Evolutionary conservation across 2,888 invertebrate species (phyloP), one percentile per base, ranked within the genome.

Genomic region (Cosmia trapezina): DNA sequence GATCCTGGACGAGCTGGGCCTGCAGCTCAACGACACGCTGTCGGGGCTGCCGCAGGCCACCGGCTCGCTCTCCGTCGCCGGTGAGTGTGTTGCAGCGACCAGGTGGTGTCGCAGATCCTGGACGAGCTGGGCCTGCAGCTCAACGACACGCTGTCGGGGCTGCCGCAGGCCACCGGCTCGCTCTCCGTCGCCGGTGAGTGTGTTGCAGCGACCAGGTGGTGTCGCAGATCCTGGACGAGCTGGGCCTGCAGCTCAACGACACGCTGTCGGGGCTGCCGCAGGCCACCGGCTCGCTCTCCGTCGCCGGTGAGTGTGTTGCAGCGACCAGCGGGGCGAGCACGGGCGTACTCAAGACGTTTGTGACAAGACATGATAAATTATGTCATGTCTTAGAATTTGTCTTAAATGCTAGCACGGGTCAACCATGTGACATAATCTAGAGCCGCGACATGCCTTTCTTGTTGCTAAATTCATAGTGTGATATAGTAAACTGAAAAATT

Each of bases 121-220:
- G 99, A 99, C 94, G 99, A 99, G 96, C 96, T 99, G 86, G 99
- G 99, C 47, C 97, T 99, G 80, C 99, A 99, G 96, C 96, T 99
- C 89, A 98, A 97, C 81, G 99, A 99, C 93, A 98, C 98, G 93
- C 96, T 99, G 75, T 98, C 98, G 47, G 99, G 98, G 57, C 95
- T 99, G 83, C 99, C 99, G 74, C 95, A 93, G 89, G 97, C 97
- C 74, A 94, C 96, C 4, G 97, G 97, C 81, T 96, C 97, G 0
- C 93, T 97, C 33, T 94, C 97, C 4, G 91, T 97, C 68, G 89
- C 97, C 5, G 96, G 97, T 91, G 19, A 86, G 88, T 87, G 7
- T 65, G 37, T 73, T 22, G 56, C 94, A 98, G 99, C 91, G 99
- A 99, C 95, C 98, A 98, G 65, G 98, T 99, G 87, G 99, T 99